phyloP scores from a whole-genome alignment of 1,140 invertebrate species.

The Drosophila busckii region DNA sequence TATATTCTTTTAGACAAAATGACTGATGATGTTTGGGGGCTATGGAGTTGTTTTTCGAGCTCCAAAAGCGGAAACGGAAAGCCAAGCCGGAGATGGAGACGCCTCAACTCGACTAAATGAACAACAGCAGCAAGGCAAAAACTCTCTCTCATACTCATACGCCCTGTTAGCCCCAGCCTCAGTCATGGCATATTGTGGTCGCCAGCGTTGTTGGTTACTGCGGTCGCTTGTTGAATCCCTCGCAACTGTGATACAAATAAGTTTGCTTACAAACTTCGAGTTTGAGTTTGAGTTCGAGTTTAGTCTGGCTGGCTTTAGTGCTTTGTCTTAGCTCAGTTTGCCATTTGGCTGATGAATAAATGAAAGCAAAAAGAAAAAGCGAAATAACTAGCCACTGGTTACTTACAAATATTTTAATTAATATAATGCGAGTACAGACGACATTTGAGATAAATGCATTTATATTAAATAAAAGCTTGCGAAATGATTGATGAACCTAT shows the following conservation, averaged over 20 bases:
- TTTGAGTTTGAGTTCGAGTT: slow-evolving; percentile 10
- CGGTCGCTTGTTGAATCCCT: slow-evolving; percentile 17
- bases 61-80: slow-evolving; percentile 64
- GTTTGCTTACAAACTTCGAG: slow-evolving; percentile 5
- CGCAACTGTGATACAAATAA: slow-evolving; percentile 38
- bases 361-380: too few relatives aligned
- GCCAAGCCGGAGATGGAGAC: slow-evolving; percentile 63
- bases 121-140: slow-evolving; percentile 35
- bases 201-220: slow-evolving; percentile 24
- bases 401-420: too few relatives aligned
- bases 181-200: slow-evolving; percentile 24
- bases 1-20: slow-evolving; percentile 77
- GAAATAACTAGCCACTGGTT: too few relatives aligned
- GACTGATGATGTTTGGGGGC: slow-evolving; percentile 61
- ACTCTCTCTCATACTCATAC: slow-evolving; percentile 39
- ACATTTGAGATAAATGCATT: too few relatives aligned
- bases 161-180: slow-evolving; percentile 7
- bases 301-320: slow-evolving; percentile 58
- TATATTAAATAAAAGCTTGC: too few relatives aligned
- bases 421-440: too few relatives aligned
- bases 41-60: slow-evolving; percentile 28
- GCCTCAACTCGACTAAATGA: slow-evolving; percentile 63
- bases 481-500: too few relatives aligned
- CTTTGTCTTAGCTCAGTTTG: slow-evolving; percentile 1
- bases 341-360: slow-evolving; percentile 74